Conservation (phyloP, 2,797 vertebrate genomes). For the Decapterus maruadsi region DNA sequence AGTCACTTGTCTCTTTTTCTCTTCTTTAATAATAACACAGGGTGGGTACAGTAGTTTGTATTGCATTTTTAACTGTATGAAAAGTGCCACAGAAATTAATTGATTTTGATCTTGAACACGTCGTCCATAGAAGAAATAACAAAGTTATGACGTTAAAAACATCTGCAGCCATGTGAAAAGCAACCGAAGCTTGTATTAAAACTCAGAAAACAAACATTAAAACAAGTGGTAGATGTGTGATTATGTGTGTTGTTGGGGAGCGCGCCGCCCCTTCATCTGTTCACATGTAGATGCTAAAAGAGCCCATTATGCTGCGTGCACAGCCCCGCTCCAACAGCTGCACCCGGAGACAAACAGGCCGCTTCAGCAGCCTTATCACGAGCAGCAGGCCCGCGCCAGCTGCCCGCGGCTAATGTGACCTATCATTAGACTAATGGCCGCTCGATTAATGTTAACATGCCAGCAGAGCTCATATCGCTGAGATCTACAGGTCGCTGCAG, state of each 20-base stretch:
- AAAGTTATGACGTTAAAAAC: not conserved
- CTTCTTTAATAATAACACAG: too few relatives aligned
- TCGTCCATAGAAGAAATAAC: too few relatives aligned
- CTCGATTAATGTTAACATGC: conserved; percentile 76
- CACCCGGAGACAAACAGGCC: conserved; percentile 50
- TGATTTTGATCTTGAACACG: not conserved
- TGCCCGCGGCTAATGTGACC: conserved; percentile 58
- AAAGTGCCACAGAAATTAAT: not conserved
- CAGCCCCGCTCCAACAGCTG: conserved; percentile 55
- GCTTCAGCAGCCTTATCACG: conserved; percentile 55
- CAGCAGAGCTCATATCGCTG: conserved; percentile 62
- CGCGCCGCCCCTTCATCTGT: conserved; percentile 6
- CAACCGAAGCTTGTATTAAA: not conserved
- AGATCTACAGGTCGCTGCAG: conserved; percentile 58
- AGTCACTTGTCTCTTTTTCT: too few relatives aligned
- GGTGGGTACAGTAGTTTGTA: too few relatives aligned
- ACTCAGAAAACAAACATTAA: not conserved
- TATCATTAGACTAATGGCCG: conserved; percentile 74
- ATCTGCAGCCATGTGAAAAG: not conserved
- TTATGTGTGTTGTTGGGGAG: conserved; percentile 12
- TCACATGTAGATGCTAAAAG: conserved; percentile 37
- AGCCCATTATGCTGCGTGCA: conserved; percentile 35
- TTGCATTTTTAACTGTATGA: not conserved
- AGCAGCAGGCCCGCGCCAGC: conserved; percentile 58
- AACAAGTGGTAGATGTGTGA: not conserved